Evolutionary conservation across 2,113 vertebrate genomes (phyloP).

Genomic region (Indicator indicator): DNA sequence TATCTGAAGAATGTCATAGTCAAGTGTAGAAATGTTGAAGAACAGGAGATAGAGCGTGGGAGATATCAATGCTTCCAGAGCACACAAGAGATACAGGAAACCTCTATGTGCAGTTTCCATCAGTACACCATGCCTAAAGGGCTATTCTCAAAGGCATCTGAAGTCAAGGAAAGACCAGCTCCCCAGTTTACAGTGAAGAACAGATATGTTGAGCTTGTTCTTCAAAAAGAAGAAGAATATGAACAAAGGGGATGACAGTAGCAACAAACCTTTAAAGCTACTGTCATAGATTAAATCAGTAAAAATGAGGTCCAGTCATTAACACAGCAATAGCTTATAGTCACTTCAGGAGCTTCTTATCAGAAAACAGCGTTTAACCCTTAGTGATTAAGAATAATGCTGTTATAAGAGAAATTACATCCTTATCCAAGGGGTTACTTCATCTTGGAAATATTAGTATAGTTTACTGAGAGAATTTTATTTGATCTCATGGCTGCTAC

Average conservation of each 20-base stretch:
- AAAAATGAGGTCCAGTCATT: background rate
- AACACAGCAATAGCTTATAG: background rate
- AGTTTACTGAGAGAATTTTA: background rate
- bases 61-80: background rate
- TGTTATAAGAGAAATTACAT: background rate
- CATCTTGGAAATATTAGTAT: background rate
- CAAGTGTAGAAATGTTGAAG: background rate
- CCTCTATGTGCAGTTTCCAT: background rate
- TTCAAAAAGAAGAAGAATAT: background rate
- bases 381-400: background rate
- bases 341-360: background rate
- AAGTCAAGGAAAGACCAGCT: background rate
- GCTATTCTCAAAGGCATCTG: background rate
- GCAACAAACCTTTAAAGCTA: background rate
- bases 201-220: background rate
- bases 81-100: background rate
- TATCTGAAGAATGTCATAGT: background rate
- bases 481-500: background rate
- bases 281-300: background rate
- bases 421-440: background rate
- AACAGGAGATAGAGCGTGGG: background rate
- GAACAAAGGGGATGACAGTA: background rate
- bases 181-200: background rate
- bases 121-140: accelerated
- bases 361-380: background rate